Percentiles rank a stretch among this genome's conserved stretches.
Evolutionary conservation across 1,140 invertebrate species (phyloP).

Genomic region (Drosophila paulistorum): DNA sequence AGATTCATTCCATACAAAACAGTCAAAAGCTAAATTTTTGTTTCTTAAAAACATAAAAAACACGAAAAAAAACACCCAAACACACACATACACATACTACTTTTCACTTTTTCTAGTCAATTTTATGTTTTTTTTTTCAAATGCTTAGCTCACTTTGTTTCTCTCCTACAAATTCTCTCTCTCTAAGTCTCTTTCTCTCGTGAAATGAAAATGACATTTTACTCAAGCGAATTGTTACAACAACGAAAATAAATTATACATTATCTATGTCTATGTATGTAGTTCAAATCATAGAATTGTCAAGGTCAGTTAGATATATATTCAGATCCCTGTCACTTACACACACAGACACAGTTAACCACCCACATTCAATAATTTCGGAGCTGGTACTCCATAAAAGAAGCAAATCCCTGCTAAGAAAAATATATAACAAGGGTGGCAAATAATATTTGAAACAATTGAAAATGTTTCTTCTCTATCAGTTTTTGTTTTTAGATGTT

Average conservation of each 20-base stretch:
- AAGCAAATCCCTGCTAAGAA: constrained; percentile 8
- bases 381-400: constrained; percentile 72
- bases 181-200: constrained; percentile 14
- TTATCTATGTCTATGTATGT: neutral
- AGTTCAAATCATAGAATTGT: constrained; percentile 23
- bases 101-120: constrained; percentile 60
- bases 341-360: constrained; percentile 30
- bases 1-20: constrained; percentile 49
- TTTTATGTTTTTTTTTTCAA: constrained; percentile 21
- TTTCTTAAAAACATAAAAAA: constrained; percentile 27
- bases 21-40: constrained; percentile 38
- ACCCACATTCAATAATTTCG: constrained; percentile 42
- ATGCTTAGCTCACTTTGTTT: neutral
- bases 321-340: neutral
- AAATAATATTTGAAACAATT: neutral
- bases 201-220: constrained; percentile 35
- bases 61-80: constrained; percentile 1
- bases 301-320: neutral
- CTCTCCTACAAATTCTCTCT: neutral
- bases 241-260: constrained; percentile 54
- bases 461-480: neutral
- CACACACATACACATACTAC: constrained; percentile 26
- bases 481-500: constrained; percentile 44
- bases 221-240: constrained; percentile 75
- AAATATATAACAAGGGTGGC: constrained; percentile 20